These are phyloP conservation scores for Argyrosomus regius DNA, from an alignment of 2,797 vertebrate species.

Conservation along the genomic window DNA sequence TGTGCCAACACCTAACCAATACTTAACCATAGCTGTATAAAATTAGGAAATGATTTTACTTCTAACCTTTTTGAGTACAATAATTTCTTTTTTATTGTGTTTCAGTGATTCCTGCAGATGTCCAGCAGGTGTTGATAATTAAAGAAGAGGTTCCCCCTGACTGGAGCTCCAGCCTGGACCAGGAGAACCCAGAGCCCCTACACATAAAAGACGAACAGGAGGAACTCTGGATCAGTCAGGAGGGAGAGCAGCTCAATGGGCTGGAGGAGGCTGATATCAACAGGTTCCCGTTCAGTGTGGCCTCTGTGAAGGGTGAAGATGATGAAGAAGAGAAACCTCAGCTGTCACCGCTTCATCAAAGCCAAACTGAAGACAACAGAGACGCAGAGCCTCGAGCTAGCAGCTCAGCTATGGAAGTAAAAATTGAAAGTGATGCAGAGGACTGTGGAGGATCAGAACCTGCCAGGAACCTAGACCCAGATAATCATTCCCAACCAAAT, in stretches of 20 bases:
- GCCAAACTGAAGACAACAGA: neutral
- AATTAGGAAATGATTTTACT: neutral
- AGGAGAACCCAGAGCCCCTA: neutral
- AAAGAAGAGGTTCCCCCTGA: constrained; percentile 13
- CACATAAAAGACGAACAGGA: constrained; percentile 32
- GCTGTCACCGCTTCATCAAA: neutral
- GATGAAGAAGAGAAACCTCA: constrained; percentile 26
- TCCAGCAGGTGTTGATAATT: constrained; percentile 24
- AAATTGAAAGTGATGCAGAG: constrained; percentile 27
- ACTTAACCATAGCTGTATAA: too few species aligned
- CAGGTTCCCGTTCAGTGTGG: neutral
- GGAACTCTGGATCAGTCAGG: constrained; percentile 7
- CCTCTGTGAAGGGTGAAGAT: constrained; percentile 22
- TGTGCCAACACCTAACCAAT: too few species aligned
- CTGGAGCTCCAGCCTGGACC: neutral
- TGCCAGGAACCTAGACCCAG: neutral
- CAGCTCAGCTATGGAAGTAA: neutral
- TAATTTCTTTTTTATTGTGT: constrained; percentile 3
- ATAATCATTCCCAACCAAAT: neutral
- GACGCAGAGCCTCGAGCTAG: neutral
- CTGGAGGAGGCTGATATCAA: neutral
- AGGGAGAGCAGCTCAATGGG: neutral
- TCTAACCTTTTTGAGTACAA: neutral
- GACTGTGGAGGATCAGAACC: constrained; percentile 17
- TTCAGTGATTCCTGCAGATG: constrained; percentile 28